Evolutionary conservation across 2,888 invertebrate species (phyloP), one percentile per base, ranked within the genome.

Genomic region (Hirtodrosophila alboralis): DNA sequence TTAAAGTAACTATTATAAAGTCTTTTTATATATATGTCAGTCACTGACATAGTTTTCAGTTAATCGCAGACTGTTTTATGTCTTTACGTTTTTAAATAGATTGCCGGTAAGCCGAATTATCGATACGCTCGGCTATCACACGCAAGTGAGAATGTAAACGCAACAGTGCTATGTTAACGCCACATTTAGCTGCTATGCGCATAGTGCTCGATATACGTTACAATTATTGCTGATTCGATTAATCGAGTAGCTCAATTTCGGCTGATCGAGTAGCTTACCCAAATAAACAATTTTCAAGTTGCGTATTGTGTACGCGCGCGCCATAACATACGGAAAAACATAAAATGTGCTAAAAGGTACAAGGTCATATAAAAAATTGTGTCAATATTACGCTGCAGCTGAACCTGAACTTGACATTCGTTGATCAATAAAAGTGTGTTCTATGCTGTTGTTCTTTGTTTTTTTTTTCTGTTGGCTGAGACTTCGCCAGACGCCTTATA

Each of bases 391-490:
- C 36, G 44, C 13, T 59, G 51, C 40, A 63, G 45, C 33, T 78
- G 80, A 78, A 77, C 77, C 74, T 79, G 78, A 79, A 79, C 62
- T 62, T 73, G 77, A 62, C 49, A 27, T 44, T 44, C 10, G 28
- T 62, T 59, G 26, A 10, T 49, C 21, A 41, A 36, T 44, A 59
- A 58, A 36, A 38, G 56, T 69, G 64, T 43, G 61, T 56, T 52
- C 34, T 31, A 26, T 36, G 53, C 12, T 31, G 48, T 16, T 28
- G 34, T 21, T 52, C 5, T 8, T 23, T 6, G 4, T 23, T 5
- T 23, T 23, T 63, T 53, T 12, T 31, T 56, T 13, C 13, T 34
- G n/a, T 37, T 41, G 28, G 49, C 36, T 27, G 45, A 53, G 54
- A 51, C 51, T 69, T 28, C 34, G 56, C 21, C 33, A 61, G 38